Conservation (phyloP, 2,888 invertebrate genomes). For the Callinectes sapidus region DNA sequence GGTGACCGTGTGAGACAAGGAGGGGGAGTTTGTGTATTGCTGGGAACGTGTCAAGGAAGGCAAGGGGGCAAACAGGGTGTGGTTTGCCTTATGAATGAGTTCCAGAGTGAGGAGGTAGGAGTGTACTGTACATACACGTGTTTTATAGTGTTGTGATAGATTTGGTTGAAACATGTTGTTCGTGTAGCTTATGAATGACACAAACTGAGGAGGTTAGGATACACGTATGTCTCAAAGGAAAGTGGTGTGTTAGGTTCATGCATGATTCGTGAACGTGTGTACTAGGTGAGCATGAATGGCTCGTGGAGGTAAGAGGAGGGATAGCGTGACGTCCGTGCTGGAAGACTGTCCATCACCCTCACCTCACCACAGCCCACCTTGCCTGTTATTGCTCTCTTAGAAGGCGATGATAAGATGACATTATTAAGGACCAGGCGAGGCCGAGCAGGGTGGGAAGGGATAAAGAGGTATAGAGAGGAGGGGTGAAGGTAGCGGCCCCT, state of each 20-base stretch:
- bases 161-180: too few species aligned
- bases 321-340: constrained; percentile 33
- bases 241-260: not conserved
- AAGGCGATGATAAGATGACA: constrained; percentile 27
- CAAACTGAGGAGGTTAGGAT: not conserved
- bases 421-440: not conserved
- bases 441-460: not conserved
- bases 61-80: not conserved
- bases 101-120: not conserved
- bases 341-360: constrained; percentile 27
- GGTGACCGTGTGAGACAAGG: constrained; percentile 21
- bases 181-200: not conserved
- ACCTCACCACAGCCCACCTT: constrained; percentile 26
- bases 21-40: not conserved
- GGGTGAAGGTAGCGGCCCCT: not conserved
- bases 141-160: not conserved
- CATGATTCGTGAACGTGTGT: not conserved
- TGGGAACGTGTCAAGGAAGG: not conserved
- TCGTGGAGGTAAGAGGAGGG: not conserved
- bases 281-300: not conserved
- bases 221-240: not conserved
- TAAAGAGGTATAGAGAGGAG: not conserved
- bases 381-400: constrained; percentile 43
- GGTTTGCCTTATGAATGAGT: not conserved
- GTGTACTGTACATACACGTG: not conserved